phyloP scores from a whole-genome alignment of 2,888 invertebrate genomes.

The Gerris lacustris region DNA sequence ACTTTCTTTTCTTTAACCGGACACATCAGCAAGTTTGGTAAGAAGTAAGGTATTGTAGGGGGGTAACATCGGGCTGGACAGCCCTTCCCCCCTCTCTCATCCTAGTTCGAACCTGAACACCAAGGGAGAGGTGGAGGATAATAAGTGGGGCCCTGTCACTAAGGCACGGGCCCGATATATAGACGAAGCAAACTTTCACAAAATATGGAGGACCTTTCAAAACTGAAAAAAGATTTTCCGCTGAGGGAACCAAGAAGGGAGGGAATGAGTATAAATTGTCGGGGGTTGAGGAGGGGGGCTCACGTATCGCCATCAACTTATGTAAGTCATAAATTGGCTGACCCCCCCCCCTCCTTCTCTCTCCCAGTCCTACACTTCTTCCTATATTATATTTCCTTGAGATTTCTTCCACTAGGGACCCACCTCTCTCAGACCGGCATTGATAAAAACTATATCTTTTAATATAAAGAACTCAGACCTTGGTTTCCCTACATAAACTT shows the following conservation, averaged over 20 bases:
- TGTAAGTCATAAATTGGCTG: slow-evolving; percentile 3
- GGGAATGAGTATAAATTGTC: slow-evolving; percentile 5
- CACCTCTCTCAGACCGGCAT: neutral
- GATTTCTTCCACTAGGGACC: neutral
- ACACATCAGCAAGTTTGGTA: too few relatives aligned
- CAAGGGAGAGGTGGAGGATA: neutral
- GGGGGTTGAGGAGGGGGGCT: neutral
- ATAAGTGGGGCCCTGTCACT: slow-evolving; percentile 3
- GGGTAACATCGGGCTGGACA: too few relatives aligned
- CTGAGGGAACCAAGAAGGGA: neutral
- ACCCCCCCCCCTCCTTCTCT: neutral
- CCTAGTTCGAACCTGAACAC: neutral
- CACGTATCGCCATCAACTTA: slow-evolving; percentile 5
- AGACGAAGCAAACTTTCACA: neutral
- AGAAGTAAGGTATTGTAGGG: too few relatives aligned
- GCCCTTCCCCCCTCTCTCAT: too few relatives aligned
- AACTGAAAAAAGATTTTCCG: slow-evolving; percentile 5
- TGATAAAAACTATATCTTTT: neutral
- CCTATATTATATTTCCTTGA: slow-evolving; percentile 2
- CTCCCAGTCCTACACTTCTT: neutral
- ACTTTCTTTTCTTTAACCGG: too few relatives aligned
- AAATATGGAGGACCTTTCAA: slow-evolving; percentile 5
- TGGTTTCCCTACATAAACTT: too few relatives aligned
- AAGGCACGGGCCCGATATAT: slow-evolving; percentile 1
- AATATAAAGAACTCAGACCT: too few relatives aligned